A percentile compares a stretch with the other conserved stretches of the same genome.
phyloP scores from a whole-genome alignment of 2,797 vertebrate species.

The Serranus cabrilla region DNA sequence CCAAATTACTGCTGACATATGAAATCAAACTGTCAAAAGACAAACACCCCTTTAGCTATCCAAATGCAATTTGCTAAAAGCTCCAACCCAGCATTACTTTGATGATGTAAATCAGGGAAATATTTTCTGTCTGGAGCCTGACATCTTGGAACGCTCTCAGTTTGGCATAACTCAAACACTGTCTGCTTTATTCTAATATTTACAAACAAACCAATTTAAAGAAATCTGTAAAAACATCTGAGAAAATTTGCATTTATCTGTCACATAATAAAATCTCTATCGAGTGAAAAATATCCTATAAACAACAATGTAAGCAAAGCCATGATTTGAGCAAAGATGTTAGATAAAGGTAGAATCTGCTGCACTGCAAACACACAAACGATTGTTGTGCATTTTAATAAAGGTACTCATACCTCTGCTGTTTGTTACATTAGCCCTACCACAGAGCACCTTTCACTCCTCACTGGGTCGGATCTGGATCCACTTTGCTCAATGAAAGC shows the following conservation, averaged over 20 bases:
- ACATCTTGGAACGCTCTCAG: background rate
- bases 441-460: slow-evolving; percentile 3
- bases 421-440: slow-evolving; percentile 17
- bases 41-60: slow-evolving; percentile 24
- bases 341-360: background rate
- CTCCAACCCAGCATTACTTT: slow-evolving; percentile 6
- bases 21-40: slow-evolving; percentile 44
- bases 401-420: background rate
- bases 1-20: slow-evolving; percentile 44
- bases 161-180: slow-evolving; percentile 12
- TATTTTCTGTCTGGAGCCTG: slow-evolving; percentile 35
- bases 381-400: background rate
- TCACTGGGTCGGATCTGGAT: slow-evolving; percentile 64
- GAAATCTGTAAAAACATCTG: background rate
- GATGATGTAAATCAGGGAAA: slow-evolving; percentile 36
- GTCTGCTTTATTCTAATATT: slow-evolving; percentile 26
- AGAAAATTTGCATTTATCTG: background rate
- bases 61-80: slow-evolving; percentile 32
- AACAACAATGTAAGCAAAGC: slow-evolving; percentile 3
- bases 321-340: background rate
- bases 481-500: slow-evolving; percentile 68
- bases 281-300: slow-evolving; percentile 9
- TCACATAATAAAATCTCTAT: slow-evolving; percentile 4
- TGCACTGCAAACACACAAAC: background rate
- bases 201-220: slow-evolving; percentile 18